These are phyloP conservation scores for Dendrocincla tyrannina DNA, from an alignment of 2,797 vertebrate genomes.

Conservation along the genomic window DNA sequence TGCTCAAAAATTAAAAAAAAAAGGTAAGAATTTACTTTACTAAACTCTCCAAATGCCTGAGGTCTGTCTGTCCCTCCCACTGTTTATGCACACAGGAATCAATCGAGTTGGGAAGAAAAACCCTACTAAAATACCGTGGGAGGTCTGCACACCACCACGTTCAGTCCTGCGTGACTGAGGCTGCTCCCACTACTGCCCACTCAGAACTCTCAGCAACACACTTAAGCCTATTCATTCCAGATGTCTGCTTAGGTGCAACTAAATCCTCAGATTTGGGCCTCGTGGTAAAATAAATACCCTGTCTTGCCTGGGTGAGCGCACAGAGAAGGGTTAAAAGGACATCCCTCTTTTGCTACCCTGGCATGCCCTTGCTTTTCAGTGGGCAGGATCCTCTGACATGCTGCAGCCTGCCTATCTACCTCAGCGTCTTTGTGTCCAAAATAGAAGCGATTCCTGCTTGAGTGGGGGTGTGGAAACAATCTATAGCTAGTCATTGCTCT, in stretches of 20 bases:
- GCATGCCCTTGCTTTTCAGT: not conserved
- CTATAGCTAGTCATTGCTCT: not conserved
- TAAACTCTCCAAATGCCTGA: not conserved
- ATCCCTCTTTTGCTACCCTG: not conserved
- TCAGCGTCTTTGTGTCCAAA: not conserved
- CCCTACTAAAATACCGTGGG: not conserved
- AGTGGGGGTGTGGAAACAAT: not conserved
- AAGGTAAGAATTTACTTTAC: not conserved
- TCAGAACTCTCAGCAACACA: not conserved
- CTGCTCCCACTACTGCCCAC: not conserved
- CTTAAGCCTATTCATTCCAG: not conserved
- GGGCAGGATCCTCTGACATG: not conserved
- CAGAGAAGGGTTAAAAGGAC: not conserved
- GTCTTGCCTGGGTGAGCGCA: not conserved
- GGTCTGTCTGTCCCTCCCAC: not conserved
- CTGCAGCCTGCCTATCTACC: not conserved
- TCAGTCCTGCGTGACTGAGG: fast-evolving
- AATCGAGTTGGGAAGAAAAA: not conserved
- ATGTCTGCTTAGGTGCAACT: not conserved
- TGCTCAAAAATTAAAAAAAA: not conserved
- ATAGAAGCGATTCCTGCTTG: not conserved
- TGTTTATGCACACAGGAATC: not conserved
- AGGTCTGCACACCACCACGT: not conserved
- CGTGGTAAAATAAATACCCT: not conserved
- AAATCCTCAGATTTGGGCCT: not conserved